Conservation (phyloP, 2,888 invertebrate species). For the Cheilosia soror region DNA sequence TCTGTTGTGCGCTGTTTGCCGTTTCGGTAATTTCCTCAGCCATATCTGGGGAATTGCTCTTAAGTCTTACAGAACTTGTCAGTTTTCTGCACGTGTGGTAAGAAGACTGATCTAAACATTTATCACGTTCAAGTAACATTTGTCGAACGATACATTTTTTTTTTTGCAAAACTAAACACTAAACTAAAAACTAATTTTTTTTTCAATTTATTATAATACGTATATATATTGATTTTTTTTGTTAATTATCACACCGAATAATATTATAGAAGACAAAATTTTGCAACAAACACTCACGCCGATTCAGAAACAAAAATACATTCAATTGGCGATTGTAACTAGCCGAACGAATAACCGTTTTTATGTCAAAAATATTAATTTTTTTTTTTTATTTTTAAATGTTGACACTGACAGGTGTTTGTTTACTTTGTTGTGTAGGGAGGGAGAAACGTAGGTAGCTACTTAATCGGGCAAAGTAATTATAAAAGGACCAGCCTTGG, state of each 20-base stretch:
- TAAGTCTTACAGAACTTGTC: constrained; percentile 31
- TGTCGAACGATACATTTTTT: constrained; percentile 39
- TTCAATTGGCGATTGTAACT: constrained; percentile 22
- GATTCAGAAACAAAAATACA: constrained; percentile 50
- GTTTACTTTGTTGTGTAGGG: constrained; percentile 56
- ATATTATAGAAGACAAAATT: constrained; percentile 34
- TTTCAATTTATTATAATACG: not conserved
- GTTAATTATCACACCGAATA: constrained; percentile 29
- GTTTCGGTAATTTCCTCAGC: constrained; percentile 68
- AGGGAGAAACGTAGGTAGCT: not conserved
- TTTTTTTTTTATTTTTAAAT: not conserved
- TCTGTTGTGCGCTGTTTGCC: constrained; percentile 41
- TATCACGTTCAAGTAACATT: constrained; percentile 62
- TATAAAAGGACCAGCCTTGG: constrained; percentile 53
- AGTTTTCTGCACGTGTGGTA: constrained; percentile 48
- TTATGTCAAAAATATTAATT: constrained; percentile 54
- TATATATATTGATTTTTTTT: constrained; percentile 2
- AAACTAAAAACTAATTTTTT: constrained; percentile 22
- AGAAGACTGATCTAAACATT: constrained; percentile 41
- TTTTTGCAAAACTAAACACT: constrained; percentile 14
- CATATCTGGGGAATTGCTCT: constrained; percentile 35
- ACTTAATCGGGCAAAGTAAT: constrained; percentile 15
- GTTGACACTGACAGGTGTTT: constrained; percentile 69
- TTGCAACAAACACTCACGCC: constrained; percentile 25
- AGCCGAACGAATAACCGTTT: constrained; percentile 50